Conservation (phyloP, 2,797 vertebrate genomes). For the Argya squamiceps region DNA sequence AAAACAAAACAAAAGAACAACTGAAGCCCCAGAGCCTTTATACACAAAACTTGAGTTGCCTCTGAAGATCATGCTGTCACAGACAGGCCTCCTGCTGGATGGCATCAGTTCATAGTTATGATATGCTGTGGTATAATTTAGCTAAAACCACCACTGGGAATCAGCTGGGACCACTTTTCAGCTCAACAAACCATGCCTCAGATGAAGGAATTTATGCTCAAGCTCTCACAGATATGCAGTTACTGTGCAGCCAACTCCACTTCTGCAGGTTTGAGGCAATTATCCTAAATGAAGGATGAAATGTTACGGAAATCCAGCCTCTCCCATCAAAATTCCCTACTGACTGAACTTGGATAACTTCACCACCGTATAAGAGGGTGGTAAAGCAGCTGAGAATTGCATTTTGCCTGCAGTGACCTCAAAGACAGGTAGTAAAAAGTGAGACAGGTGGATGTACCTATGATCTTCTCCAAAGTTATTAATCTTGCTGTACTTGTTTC, state of each 20-base stretch:
- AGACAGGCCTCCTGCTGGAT: not conserved
- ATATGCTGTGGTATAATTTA: not conserved
- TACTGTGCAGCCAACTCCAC: not conserved
- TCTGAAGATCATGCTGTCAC: not conserved
- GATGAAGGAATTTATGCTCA: not conserved
- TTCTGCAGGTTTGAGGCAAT: not conserved
- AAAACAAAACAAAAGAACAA: not conserved
- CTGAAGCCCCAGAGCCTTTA: not conserved
- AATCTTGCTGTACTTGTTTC: not conserved
- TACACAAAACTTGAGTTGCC: not conserved
- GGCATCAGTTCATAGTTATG: not conserved
- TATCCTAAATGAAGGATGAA: not conserved
- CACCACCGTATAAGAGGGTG: not conserved
- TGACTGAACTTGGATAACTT: not conserved
- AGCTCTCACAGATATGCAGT: not conserved
- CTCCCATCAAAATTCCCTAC: not conserved
- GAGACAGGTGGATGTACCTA: not conserved
- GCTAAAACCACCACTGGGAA: not conserved
- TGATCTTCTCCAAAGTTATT: not conserved
- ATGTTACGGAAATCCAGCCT: not conserved
- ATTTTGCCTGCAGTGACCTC: not conserved
- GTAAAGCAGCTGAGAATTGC: not conserved
- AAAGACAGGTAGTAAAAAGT: not conserved
- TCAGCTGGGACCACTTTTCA: not conserved
- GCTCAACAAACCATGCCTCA: accelerated